Base-by-base conservation (phyloP, 2,888 invertebrate species). In the Bombylius discolor region DNA sequence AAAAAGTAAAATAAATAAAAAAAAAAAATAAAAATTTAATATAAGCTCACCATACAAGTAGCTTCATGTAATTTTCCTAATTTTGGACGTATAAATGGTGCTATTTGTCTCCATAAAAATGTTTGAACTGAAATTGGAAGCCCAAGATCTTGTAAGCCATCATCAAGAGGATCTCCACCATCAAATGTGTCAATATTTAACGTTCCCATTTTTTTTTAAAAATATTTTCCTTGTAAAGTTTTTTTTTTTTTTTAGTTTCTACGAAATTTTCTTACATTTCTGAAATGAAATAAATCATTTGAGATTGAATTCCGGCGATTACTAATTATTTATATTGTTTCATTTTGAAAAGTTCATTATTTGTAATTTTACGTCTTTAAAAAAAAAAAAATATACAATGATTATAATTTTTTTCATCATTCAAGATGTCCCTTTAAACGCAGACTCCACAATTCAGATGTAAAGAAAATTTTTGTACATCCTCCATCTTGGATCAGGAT, bases 1-100 rank as follows among this genome's bases (percentile, higher is more conserved):
- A 23, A 23, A 23, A 23, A 23, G 23, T 23, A 3, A 23, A 23
- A n/a, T n/a, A n/a, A 23, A 23, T 23, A 2, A 23, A 23, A 23
- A 23, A 23, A 23, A 23, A 23, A 23, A 3, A 3, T 1, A 3
- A 23, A 23, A 23, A 23, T 23, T 23, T 23, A 3, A 23, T 23
- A 23, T 23, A 48, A 32, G 73, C 88, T 84, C 79, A 97, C 97
- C 89, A 90, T 89, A 76, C 97, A 96, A 58, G 94, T 89, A 33
- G 97, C 92, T 76, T 99, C 98, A 72, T 97, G 97, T 44, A 95
- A 80, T 76, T 96, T 97, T 63, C 96, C 95, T 61, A 96, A 81
- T 73, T 94, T 90, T 12, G 96, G 94, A 63, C 95, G 81, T 57
- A 97, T 92, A 72, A 98, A 99, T 12, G 98, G 97, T 62, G 97